Evolutionary conservation across 2,797 vertebrate genomes (phyloP), one percentile per base, ranked within the genome.

Genomic region (Gastrophryne carolinensis): DNA sequence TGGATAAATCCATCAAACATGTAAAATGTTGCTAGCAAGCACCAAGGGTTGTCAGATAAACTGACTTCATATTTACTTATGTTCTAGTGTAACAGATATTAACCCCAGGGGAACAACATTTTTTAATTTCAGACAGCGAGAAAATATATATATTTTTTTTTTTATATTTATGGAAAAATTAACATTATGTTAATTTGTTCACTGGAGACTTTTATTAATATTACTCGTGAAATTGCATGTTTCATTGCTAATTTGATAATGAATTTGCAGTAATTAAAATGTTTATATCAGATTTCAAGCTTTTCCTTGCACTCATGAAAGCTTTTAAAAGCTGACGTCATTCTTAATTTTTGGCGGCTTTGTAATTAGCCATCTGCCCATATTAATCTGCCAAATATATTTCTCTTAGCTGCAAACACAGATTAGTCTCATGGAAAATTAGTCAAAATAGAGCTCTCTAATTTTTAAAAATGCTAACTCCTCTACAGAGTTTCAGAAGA

Each of bases 321-420:
- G 74, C 67, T 71, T 77, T 77, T 62, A 70, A 63, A 70, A 70
- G 35, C 57, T 44, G 66, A 77, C 67, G 74, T 77, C 66, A 77
- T 71, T 71, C 49, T 17, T 29, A 77, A 57, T 77, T 77, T 77
- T 64, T 63, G 49, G 58, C 7, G 21, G 37, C 67, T 71, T 53
- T 65, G 60, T 77, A 77, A 77, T 77, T 77, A 77, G 62, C 58
- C 74, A 77, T 77, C 74, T 77, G 74, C 67, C 66, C 30, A 64
- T 57, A 64, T 64, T 53, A 47, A 50, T 77, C 58, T 77, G 66
- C 74, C 74, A 77, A 71, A 64, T 24, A 56, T 37, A 77, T 71
- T 69, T 71, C 67, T 77, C 52, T 70, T 76, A 54, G 57, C 74
- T 71, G 56, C 47, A 77, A 71, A 71, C 74, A 77, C 67, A 71